Percentiles rank a stretch among this genome's conserved stretches.
phyloP scores from a whole-genome alignment of 2,888 invertebrate genomes.

The Parnassius glacialis region DNA sequence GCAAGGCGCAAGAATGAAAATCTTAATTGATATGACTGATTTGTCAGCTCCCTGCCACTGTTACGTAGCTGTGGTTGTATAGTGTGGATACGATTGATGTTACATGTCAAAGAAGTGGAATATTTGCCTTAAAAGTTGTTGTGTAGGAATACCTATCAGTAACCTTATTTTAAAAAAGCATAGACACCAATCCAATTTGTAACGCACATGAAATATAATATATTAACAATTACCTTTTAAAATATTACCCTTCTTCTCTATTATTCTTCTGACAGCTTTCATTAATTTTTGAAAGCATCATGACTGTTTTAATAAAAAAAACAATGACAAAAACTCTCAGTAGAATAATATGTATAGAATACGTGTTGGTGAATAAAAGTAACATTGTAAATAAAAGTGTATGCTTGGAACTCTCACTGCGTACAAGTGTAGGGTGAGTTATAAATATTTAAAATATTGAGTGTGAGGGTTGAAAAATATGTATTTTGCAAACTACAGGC shows the following conservation, averaged over 20 bases:
- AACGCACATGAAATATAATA: slow-evolving; percentile 7
- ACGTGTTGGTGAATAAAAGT: slow-evolving; percentile 5
- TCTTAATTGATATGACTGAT: slow-evolving; percentile 6
- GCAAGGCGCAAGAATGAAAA: slow-evolving; percentile 77
- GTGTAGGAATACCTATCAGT: too few species aligned
- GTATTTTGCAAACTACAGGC: neutral
- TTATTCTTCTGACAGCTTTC: too few species aligned
- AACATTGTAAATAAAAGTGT: slow-evolving; percentile 16
- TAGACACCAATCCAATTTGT: neutral
- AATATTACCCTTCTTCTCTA: too few species aligned
- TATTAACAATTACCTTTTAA: neutral
- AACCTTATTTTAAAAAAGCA: neutral
- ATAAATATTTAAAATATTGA: neutral
- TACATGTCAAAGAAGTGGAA: too few species aligned
- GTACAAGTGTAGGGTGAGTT: slow-evolving; percentile 4
- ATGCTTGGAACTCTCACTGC: slow-evolving; percentile 1
- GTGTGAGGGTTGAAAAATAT: neutral
- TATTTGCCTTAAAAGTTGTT: too few species aligned
- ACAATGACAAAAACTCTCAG: too few species aligned
- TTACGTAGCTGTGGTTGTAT: too few species aligned
- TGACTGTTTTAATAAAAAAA: too few species aligned
- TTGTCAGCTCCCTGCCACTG: neutral
- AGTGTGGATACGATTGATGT: too few species aligned
- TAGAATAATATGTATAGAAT: too few species aligned
- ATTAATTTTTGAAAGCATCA: too few species aligned